Base-by-base conservation (phyloP, 2,113 vertebrate species). In the Carassius carassius region DNA sequence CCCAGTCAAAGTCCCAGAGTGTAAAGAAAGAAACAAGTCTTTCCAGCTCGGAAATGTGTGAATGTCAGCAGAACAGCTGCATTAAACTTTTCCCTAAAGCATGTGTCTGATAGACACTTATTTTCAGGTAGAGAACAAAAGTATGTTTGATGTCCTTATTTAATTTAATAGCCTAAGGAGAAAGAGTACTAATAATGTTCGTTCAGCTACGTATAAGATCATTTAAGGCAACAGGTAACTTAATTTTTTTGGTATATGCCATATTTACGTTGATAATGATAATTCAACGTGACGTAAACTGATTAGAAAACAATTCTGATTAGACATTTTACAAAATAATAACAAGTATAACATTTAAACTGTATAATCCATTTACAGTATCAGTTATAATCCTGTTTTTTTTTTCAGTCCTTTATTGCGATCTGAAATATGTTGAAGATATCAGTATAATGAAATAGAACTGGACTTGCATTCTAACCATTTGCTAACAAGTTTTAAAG, bases 11-110 rank as follows among this genome's bases (percentile, higher is more conserved):
- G 19, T n/a, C 37, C 19, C 37, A 13, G 37, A 44, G 70, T 44
- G 37, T 44, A 44, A 73, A 73, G 37, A 44, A 73, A 73, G 70
- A n/a, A n/a, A n/a, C n/a, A n/a, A n/a, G 16, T 56, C 17, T 60
- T 78, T 35, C 2, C 56, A 14, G 14, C 58, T 62, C 12, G 25
- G 37, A 44, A 73, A 5, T 5, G 23, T n/a, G 35, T 37, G 32
- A 70, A 70, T 13, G 70, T 79, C 35, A 62, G 10, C 37, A 44
- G 21, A 79, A 63, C 77, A 17, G 77, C 35, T 41, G 35, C 13
- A 23, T 44, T 44, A 62, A 79, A 62, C 56, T 23, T 63, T 25
- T 79, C 37, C 29, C 75, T 78, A 21, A 58, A 60, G 51, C 54
- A 9, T n/a, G 10, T 11, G 56, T 77, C 37, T 44, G 37, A 44